Base-by-base conservation (phyloP, 2,113 vertebrate genomes). In the Chloebia gouldiae region DNA sequence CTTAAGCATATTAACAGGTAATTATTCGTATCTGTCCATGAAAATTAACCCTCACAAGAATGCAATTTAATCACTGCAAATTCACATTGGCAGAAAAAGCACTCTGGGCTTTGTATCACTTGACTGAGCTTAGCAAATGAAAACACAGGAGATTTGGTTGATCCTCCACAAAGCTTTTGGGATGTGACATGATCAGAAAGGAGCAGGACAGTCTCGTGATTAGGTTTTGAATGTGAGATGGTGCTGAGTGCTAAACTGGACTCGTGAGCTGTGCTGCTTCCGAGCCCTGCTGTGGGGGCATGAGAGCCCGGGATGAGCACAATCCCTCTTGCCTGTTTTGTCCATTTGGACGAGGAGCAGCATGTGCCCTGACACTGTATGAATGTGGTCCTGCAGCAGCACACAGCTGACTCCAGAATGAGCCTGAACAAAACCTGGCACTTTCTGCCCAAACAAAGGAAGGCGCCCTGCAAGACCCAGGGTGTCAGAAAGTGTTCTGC, bases 81-180 rank as follows among this genome's bases (percentile, higher is more conserved):
- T 85, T 91, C 53, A 64, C 27, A n/a, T 39, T 72, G 85, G 68
- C 81, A 93, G 81, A 82, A 75, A 95, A 93, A 69, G 59, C 4
- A 0, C 35, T 85, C 75, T 88, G 85, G 6, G 54, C 73, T 93
- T 85, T 64, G 13, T 72, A 61, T 79, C 72, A 65, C 78, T 85
- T 94, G 66, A 90, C 78, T 76, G 85, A 87, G 59, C 79, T 95
- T 90, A 93, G 82, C 61, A 83, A 92, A 94, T 73, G 75, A 81
- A 93, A 93, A 92, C 35, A 54, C 20, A 3, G 65, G 92, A 87
- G 88, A 78, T 78, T 69, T 90, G 61, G 70, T 39, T 91, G 90
- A 90, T 90, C 60, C 68, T 93, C 39, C 82, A 71, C 72, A 81
- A 90, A 83, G 86, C 51, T 81, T 81, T 70, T 25, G 47, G 71